Evolutionary conservation across 2,113 vertebrate species (phyloP).

Genomic region (Perca flavescens): DNA sequence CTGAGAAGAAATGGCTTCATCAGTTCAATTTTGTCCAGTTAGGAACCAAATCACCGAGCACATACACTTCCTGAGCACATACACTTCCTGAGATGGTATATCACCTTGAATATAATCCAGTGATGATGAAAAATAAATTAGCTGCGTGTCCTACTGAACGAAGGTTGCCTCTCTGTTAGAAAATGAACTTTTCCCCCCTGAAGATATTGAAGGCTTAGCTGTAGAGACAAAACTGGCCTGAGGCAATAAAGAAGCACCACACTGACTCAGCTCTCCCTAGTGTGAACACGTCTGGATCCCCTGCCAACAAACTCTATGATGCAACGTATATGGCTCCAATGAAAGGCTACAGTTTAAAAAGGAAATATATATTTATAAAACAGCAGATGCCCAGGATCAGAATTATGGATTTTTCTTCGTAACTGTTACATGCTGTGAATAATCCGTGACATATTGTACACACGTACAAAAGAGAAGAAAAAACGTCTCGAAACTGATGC

Average conservation of each 20-base stretch:
- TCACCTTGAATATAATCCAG: slow-evolving; percentile 64
- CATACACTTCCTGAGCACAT: not conserved
- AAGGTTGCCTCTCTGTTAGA: slow-evolving; percentile 58
- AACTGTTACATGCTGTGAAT: not conserved
- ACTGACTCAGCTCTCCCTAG: slow-evolving; percentile 73
- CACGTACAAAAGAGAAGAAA: not conserved
- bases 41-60: not conserved
- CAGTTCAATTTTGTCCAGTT: slow-evolving; percentile 3
- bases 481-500: slow-evolving; percentile 17
- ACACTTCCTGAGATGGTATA: slow-evolving; percentile 10
- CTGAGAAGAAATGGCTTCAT: not conserved
- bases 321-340: slow-evolving; percentile 64
- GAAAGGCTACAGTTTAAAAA: slow-evolving; percentile 74
- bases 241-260: slow-evolving; percentile 69
- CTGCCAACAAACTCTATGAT: slow-evolving; percentile 69
- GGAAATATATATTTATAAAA: slow-evolving; percentile 7
- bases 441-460: slow-evolving; percentile 18
- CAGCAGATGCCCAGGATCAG: slow-evolving; percentile 16
- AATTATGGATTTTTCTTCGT: slow-evolving; percentile 47
- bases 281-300: slow-evolving; percentile 64
- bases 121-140: slow-evolving; percentile 61
- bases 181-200: slow-evolving; percentile 78
- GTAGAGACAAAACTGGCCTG: slow-evolving; percentile 76
- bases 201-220: slow-evolving; percentile 68
- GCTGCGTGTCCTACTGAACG: slow-evolving; percentile 66